A percentile compares a stretch with the other conserved stretches of the same genome.
Evolutionary conservation across 2,888 invertebrate species (phyloP).

Genomic region (Anticlea derivata): DNA sequence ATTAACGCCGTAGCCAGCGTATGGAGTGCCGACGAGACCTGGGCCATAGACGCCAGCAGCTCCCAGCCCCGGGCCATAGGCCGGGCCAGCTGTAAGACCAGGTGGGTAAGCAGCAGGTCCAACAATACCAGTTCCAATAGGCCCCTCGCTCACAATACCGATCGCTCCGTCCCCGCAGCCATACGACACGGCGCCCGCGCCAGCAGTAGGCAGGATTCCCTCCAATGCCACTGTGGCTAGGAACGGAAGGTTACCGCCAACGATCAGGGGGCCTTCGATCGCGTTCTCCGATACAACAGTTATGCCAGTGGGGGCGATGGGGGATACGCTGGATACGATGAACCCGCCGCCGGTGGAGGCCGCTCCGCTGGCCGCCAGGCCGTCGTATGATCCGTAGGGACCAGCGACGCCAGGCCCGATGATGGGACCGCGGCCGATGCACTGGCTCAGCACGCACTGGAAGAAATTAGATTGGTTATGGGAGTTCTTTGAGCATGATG

Average conservation of each 20-base stretch:
- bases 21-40: slow-evolving; percentile 15
- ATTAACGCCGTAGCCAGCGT: slow-evolving; percentile 15
- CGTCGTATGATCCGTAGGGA: slow-evolving; percentile 14
- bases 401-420: slow-evolving; percentile 6
- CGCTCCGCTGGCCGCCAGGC: slow-evolving; percentile 37
- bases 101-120: slow-evolving; percentile 29
- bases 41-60: slow-evolving; percentile 17
- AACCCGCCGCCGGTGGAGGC: slow-evolving; percentile 54
- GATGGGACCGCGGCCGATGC: slow-evolving; percentile 31
- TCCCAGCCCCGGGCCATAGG: slow-evolving; percentile 13
- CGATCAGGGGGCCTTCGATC: slow-evolving; percentile 50
- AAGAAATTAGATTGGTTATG: background rate
- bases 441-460: slow-evolving; percentile 37
- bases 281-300: slow-evolving; percentile 54
- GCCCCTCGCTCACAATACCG: slow-evolving; percentile 41
- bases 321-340: slow-evolving; percentile 49
- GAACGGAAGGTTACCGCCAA: slow-evolving; percentile 58
- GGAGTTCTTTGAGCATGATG: too few relatives aligned
- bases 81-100: slow-evolving; percentile 19
- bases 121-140: slow-evolving; percentile 26
- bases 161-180: slow-evolving; percentile 51
- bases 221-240: slow-evolving; percentile 53
- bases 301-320: slow-evolving; percentile 52
- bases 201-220: slow-evolving; percentile 52
- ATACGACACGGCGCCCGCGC: slow-evolving; percentile 51